Percentiles rank a stretch among this genome's conserved stretches.
Conservation (phyloP, 2,888 invertebrate genomes). For the Ernsta delagoae region DNA sequence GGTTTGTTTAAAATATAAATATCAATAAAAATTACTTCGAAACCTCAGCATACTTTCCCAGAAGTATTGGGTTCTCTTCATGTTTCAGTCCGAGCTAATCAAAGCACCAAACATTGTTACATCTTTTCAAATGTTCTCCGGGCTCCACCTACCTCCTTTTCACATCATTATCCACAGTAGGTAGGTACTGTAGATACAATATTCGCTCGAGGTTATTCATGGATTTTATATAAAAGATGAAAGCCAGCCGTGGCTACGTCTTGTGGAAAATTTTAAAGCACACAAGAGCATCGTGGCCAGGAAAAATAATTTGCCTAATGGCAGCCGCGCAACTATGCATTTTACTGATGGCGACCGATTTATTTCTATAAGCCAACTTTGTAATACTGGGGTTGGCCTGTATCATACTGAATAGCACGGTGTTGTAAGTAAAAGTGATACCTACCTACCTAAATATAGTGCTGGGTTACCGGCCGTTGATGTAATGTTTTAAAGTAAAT, state of each 20-base stretch:
- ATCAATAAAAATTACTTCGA: too few relatives aligned
- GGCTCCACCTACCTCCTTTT: neutral
- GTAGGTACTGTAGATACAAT: too few relatives aligned
- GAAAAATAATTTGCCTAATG: constrained; percentile 68
- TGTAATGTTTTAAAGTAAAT: constrained; percentile 7
- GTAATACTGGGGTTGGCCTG: constrained; percentile 31
- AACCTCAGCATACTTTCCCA: too few relatives aligned
- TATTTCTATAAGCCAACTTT: constrained; percentile 34
- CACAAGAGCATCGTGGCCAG: constrained; percentile 25
- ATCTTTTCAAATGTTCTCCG: too few relatives aligned
- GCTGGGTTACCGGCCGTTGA: constrained; percentile 21
- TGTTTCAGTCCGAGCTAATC: too few relatives aligned
- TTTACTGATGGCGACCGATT: constrained; percentile 57
- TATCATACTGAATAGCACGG: constrained; percentile 17
- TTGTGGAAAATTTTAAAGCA: constrained; percentile 34
- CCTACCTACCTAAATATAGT: constrained; percentile 22
- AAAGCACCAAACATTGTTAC: too few relatives aligned
- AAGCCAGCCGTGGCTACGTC: constrained; percentile 17
- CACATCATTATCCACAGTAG: neutral
- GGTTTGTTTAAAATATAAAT: too few relatives aligned
- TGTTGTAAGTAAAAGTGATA: constrained; percentile 21
- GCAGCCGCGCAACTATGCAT: constrained; percentile 59
- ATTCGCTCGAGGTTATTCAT: neutral
- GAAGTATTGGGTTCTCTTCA: too few relatives aligned
- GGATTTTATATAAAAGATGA: constrained; percentile 20